phyloP scores from a whole-genome alignment of 1,140 invertebrate species.

The Macrobrachium nipponense region DNA sequence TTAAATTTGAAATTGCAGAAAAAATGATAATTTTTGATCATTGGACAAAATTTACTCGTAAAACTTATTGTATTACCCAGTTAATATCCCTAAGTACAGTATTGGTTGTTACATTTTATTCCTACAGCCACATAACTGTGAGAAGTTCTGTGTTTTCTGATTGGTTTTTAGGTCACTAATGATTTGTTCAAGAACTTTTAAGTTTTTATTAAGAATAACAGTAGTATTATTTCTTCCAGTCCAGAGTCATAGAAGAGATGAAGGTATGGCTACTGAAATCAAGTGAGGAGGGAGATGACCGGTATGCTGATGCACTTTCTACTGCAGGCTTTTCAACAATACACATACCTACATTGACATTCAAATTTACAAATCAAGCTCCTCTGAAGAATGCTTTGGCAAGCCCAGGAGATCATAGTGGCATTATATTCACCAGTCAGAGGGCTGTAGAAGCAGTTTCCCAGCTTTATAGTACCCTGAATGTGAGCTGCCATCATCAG shows the following conservation, averaged over 20 bases:
- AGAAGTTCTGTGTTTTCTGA: too few species aligned
- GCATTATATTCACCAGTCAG: constrained; percentile 70
- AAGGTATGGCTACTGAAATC: constrained; percentile 55
- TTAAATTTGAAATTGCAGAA: too few species aligned
- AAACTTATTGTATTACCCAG: too few species aligned
- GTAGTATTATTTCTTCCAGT: neutral
- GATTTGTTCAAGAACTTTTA: too few species aligned
- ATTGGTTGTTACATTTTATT: too few species aligned
- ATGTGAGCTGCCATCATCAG: constrained; percentile 48
- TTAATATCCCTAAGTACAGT: too few species aligned
- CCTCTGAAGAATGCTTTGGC: constrained; percentile 66
- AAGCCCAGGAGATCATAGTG: constrained; percentile 66
- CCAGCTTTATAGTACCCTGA: constrained; percentile 63
- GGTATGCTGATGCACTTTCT: constrained; percentile 21
- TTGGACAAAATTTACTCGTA: too few species aligned
- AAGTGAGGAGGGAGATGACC: constrained; percentile 10
- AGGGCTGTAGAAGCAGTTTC: constrained; percentile 68
- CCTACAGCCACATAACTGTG: too few species aligned
- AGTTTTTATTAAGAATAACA: neutral
- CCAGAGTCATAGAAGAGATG: constrained; percentile 16
- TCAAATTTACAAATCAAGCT: constrained; percentile 68
- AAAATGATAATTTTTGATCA: too few species aligned
- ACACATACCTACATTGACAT: constrained; percentile 60
- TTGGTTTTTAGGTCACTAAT: too few species aligned
- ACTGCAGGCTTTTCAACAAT: constrained; percentile 19